Conservation (phyloP, 1,140 invertebrate genomes). For the Macrostomum lignano region DNA sequence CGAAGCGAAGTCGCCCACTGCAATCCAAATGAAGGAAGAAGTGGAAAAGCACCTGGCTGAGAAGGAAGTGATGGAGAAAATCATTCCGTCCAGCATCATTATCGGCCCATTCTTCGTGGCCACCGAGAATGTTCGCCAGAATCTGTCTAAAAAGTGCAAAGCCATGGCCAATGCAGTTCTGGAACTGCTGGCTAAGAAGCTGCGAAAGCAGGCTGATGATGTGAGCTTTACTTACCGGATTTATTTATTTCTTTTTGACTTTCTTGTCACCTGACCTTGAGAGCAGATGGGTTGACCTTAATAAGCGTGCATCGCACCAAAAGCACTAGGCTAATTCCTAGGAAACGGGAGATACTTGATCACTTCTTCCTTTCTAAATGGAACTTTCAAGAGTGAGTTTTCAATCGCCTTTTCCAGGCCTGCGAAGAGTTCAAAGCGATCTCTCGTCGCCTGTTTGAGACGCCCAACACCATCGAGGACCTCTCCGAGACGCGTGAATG, state of each 20-base stretch:
- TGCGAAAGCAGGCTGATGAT: conserved; percentile 25
- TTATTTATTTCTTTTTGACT: no score
- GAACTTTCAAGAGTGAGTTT: no score
- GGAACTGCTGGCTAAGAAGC: conserved; percentile 31
- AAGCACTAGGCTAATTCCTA: no score
- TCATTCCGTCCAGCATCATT: conserved; percentile 32
- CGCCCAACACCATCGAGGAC: conserved; percentile 39
- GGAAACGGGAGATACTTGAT: no score
- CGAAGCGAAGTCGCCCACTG: conserved; percentile 16
- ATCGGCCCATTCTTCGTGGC: conserved; percentile 41
- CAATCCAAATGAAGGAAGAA: conserved; percentile 22
- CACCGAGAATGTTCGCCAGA: conserved; percentile 30
- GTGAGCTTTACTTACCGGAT: conserved; percentile 10
- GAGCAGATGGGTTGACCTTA: no score
- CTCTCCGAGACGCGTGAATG: conserved; percentile 43
- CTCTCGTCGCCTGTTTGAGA: conserved; percentile 29
- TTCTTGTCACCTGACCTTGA: no score
- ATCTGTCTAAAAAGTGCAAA: conserved; percentile 34
- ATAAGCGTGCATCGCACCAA: no score
- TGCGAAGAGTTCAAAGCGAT: conserved; percentile 24
- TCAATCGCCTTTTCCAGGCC: conserved; percentile 14
- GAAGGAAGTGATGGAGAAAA: conserved; percentile 18
- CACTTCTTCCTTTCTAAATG: no score
- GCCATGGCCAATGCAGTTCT: conserved; percentile 36
- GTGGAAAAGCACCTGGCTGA: conserved; percentile 22